Base-by-base conservation (phyloP, 37 sponge, comb jelly and placozoan genomes). In the Halichondria panicea region DNA sequence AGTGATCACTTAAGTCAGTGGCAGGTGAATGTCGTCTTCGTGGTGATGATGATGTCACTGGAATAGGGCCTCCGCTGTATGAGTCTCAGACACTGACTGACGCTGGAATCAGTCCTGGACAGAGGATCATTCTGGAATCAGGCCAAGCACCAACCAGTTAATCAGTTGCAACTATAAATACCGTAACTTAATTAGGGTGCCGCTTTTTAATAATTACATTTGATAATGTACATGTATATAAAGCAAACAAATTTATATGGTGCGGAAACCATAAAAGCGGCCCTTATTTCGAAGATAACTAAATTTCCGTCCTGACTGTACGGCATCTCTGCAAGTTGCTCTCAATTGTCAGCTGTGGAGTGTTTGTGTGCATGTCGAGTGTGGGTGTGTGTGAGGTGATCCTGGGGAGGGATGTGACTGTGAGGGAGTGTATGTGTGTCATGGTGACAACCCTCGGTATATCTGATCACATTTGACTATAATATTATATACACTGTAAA, bases 51-150 rank as follows among this genome's bases (percentile, higher is more conserved):
- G 83, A 84, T 1, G 37, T 32, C 6, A 24, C 54, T 33, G 94
- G 87, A 0, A 61, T 88, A 25, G 81, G 88, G 63, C 94, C 94
- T 30, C 90, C 94, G 18, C 56, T 93, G 32, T 72, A 85, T 37
- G 94, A 89, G 74, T 41, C 71, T 44, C 87, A 88, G 78, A 73
- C 80, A 8, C 74, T 93, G 5, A 35, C 54, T 2, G 62, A 69
- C 0, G 80, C 78, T 24, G 90, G 83, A 8, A 55, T 88, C 43
- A 58, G 8, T 1, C 64, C 64, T 39, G 90, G 87, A 15, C 33
- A 13, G 6, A 73, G 60, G 68, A 22, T 93, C 44, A 66, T 93
- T 7, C 39, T 93, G 60, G 90, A 93, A 81, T 75, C 70, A 61
- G 94, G 94, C 4, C 43, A 4, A 9, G 58, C 87, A 40, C 94